phyloP scores from a whole-genome alignment of 1,140 invertebrate species.

The Drosophila nebulosa region DNA sequence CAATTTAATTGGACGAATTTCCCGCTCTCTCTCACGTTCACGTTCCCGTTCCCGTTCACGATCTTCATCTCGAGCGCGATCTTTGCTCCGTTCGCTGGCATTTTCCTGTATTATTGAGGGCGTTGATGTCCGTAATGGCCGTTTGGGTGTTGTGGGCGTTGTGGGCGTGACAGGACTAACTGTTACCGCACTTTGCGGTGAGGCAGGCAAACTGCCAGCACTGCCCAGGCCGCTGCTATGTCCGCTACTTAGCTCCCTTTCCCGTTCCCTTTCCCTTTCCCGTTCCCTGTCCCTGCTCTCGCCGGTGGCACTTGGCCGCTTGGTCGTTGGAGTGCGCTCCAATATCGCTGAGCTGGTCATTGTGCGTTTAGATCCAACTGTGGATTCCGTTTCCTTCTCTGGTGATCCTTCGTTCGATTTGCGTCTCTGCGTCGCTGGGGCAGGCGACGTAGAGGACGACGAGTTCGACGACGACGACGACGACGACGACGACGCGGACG shows the following conservation, averaged over 20 bases:
- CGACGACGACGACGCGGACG: slow-evolving; percentile 27
- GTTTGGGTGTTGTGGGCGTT: slow-evolving; percentile 50
- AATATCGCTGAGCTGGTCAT: slow-evolving; percentile 47
- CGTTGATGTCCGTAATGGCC: slow-evolving; percentile 66
- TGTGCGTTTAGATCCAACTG: background rate
- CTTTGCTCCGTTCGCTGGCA: slow-evolving; percentile 18
- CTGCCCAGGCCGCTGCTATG: slow-evolving; percentile 59
- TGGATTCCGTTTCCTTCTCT: background rate
- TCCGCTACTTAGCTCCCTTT: slow-evolving; percentile 35
- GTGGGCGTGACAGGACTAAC: slow-evolving; percentile 44
- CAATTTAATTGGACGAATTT: slow-evolving; percentile 21
- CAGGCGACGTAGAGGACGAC: background rate
- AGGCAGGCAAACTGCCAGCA: slow-evolving; percentile 62
- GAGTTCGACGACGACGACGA: background rate
- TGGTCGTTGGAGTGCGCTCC: slow-evolving; percentile 50
- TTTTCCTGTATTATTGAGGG: slow-evolving; percentile 35
- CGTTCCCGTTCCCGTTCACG: slow-evolving; percentile 23
- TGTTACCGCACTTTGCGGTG: slow-evolving; percentile 61
- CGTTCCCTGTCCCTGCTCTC: slow-evolving; percentile 28
- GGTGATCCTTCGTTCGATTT: slow-evolving; percentile 39
- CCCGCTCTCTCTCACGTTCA: slow-evolving; percentile 4
- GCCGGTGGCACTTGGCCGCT: slow-evolving; percentile 4
- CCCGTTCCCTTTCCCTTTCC: slow-evolving; percentile 33
- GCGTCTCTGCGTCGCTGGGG: slow-evolving; percentile 50
- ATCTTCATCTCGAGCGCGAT: slow-evolving; percentile 21